Base-by-base conservation (phyloP, 2,113 vertebrate species). In the Phocoena phocoena region DNA sequence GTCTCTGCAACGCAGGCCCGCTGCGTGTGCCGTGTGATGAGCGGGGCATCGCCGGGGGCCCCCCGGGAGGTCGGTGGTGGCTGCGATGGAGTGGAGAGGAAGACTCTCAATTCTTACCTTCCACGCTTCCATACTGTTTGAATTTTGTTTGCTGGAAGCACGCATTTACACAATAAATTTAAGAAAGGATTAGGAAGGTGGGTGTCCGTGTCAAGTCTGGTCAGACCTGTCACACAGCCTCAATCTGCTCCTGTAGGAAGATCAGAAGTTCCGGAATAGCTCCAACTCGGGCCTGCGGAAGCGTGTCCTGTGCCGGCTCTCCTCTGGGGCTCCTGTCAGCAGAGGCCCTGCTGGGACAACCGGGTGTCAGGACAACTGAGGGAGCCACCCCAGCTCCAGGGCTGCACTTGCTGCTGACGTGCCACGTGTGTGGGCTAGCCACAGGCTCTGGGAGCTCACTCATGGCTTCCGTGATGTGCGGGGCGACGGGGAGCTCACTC, bases 151-250 rank as follows among this genome's bases (percentile, higher is more conserved):
- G 20, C 70, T 67, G 28, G 55, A 88, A 95, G 88, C 28, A 94
- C 1, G 0, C 60, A 73, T 71, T 95, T 76, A 88, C 20, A 63
- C 25, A 79, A 50, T 58, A 65, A 47, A 83, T 33, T 90, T 58
- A 81, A 71, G 73, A 80, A 84, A 74, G 71, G 71, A 95, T 94
- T 87, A 93, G 53, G 60, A 94, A 92, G 50, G 80, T 76, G 90
- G 84, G 70, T 92, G 84, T 80, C 87, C 76, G 36, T 90, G 50
- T 94, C 90, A 95, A 90, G 95, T 26, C 53, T 2, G 28, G 80
- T 76, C 71, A 89, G 3, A 93, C n/a, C 53, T 86, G 8, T 90
- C 47, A 25, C 44, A 12, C 3, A n/a, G 86, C 26, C 55, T 67
- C 15, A 0, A 77, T 90, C 68, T 79, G 67, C 60, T 89, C 33